Evolutionary conservation across 2,888 invertebrate species (phyloP), one percentile per base, ranked within the genome.

Genomic region (Idaea straminata): DNA sequence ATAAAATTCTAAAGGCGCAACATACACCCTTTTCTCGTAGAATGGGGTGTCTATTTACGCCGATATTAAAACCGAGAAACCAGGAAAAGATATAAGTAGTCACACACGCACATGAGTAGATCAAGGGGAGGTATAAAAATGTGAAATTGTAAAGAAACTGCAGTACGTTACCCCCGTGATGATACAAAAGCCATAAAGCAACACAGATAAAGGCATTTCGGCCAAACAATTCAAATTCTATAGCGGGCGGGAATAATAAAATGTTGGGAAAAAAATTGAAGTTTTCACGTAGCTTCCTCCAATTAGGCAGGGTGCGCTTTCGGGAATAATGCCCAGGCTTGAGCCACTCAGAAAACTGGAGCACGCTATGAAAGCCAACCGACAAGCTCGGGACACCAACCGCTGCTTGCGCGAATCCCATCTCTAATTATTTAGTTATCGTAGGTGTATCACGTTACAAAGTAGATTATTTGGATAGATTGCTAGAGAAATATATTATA

Each of bases 281-380:
- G 67, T 72, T 71, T 72, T 69, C 64, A 68, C 72, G 57, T 59
- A 63, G 69, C 68, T 73, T 72, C 73, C 68, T 70, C 73, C 73
- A 73, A 73, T 73, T 73, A 73, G 73, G 69, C 71, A 68, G 70
- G 73, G 67, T 70, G 69, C 66, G 71, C 73, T 72, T 72, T 69
- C 67, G 69, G 68, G 70, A 70, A 72, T 70, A 70, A 73, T 73
- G 65, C 66, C 66, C 59, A 64, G 59, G 57, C 61, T 57, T 57
- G 64, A 63, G 61, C 61, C 69, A 63, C 66, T 69, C 69, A 63
- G 63, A 68, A 71, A 73, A 73, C 64, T 71, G 62, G 72, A 70
- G 66, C 72, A 64, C 63, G 62, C 66, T 62, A 61, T 71, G 71
- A 69, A 69, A 60, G 59, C 59, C 47, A 10, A 47, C 47, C 47